A percentile compares a stretch with the other conserved stretches of the same genome.
These are phyloP conservation scores for rabbit (Oryctolagus cuniculus) DNA, from an alignment of 2,113 vertebrate genomes.

Conservation along the genomic window DNA sequence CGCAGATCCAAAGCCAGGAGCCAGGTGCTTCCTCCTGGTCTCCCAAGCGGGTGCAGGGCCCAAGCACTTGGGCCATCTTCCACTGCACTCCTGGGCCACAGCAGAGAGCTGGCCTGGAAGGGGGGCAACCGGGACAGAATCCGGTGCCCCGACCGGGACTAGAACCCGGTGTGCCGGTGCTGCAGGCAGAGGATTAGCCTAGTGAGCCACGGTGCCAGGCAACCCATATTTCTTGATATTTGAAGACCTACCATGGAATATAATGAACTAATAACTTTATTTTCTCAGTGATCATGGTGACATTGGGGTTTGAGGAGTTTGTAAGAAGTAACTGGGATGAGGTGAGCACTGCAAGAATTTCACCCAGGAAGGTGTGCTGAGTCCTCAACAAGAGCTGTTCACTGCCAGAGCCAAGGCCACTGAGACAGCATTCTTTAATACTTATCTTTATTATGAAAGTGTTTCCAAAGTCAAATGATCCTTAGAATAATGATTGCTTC, in stretches of 20 bases:
- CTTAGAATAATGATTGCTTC: slow-evolving; percentile 86
- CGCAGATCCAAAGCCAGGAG: too few relatives aligned
- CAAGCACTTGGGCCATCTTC: too few relatives aligned
- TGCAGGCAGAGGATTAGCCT: too few relatives aligned
- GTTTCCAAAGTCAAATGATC: slow-evolving; percentile 89
- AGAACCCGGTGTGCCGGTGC: too few relatives aligned
- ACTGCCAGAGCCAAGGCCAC: slow-evolving; percentile 76
- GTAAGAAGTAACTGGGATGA: neutral
- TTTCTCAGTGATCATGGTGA: neutral
- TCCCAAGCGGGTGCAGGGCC: too few relatives aligned
- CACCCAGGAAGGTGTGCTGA: neutral
- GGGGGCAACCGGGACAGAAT: too few relatives aligned
- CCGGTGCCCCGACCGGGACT: too few relatives aligned
- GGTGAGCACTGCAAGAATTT: neutral
- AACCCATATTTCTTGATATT: neutral
- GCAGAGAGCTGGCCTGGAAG: too few relatives aligned
- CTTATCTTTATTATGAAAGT: slow-evolving; percentile 91
- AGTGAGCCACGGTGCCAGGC: too few relatives aligned
- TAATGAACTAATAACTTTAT: neutral
- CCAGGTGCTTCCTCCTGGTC: too few relatives aligned
- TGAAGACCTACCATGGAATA: neutral
- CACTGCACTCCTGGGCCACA: too few relatives aligned
- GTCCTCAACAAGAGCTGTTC: neutral
- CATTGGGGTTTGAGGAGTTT: neutral
- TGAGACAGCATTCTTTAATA: slow-evolving; percentile 80